Evolutionary conservation across 2,888 invertebrate genomes (phyloP), one percentile per base, ranked within the genome.

Genomic region (Mythimna albipuncta): DNA sequence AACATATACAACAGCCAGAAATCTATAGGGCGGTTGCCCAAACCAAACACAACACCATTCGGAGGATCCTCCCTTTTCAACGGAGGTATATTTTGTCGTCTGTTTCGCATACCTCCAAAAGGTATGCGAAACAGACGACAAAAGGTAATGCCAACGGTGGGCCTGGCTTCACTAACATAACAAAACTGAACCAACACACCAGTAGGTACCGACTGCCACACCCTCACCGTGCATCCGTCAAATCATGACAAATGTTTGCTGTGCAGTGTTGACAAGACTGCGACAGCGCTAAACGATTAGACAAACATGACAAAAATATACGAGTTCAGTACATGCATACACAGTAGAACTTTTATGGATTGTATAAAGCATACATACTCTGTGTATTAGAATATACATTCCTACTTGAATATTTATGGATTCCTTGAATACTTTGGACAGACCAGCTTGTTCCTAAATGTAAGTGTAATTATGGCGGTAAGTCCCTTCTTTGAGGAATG

Each of bases 171-270:
- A 16, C 47, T 47, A 52, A 55, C 26, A 9, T 1, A 11, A 21
- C 2, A 21, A 10, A 10, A 10, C 13, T 21, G 13, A 54, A 6
- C 32, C 6, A 57, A 13, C 38, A 1, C 11, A 26, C 11, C 9
- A n/a, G 50, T 13, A 32, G 58, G 0, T 5, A 26, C 1, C 11
- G 55, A 35, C 11, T 1, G 78, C 61, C 74, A 62, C 55, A 50
- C 61, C 61, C 41, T 78, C 41, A 1, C 41, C 7, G 41, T 72
- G 73, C 41, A 73, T 55, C 6, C 26, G 13, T 35, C n/a, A 72
- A 41, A 41, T 47, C 21, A 57, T 52, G 38, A 76, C 80, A 65
- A 65, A 75, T 52, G 13, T 65, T 80, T 66, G 55, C 1, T n/a
- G 50, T 69, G 19, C 64, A 65, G 26, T 11, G 57, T 21, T 50